Conservation (phyloP, 2,113 vertebrate species). For the Felis chaus region DNA sequence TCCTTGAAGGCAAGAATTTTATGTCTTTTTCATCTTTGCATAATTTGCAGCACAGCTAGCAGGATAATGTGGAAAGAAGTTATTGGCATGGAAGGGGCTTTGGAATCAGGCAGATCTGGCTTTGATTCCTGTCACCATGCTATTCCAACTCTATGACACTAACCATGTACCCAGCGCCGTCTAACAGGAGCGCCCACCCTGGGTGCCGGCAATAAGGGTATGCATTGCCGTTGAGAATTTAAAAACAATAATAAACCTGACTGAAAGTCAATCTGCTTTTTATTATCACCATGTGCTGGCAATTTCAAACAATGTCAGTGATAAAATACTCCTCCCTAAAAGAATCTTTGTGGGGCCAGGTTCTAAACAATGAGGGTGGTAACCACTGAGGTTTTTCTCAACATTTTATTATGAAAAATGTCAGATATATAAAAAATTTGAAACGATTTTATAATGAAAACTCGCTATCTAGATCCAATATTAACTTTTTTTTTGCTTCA, state of each 20-base stretch:
- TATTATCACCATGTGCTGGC: conserved; percentile 58
- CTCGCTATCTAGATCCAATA: background rate
- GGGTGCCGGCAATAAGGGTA: background rate
- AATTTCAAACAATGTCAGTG: conserved; percentile 46
- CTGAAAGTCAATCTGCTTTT: conserved; percentile 53
- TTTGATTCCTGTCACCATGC: conserved; percentile 46
- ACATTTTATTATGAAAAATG: conserved; percentile 32
- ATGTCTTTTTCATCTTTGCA: background rate
- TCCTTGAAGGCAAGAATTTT: conserved; percentile 3
- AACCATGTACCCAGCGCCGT: background rate
- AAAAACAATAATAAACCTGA: conserved; percentile 59
- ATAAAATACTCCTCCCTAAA: conserved; percentile 51
- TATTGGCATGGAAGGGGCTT: background rate
- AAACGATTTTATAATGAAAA: conserved; percentile 7
- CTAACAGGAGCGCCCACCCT: background rate
- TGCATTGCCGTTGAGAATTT: conserved; percentile 41
- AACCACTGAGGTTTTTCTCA: background rate
- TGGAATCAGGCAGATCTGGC: conserved; percentile 22
- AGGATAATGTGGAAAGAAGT: conserved; percentile 8
- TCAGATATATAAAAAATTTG: conserved; percentile 9
- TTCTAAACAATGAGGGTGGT: conserved; percentile 36
- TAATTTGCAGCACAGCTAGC: background rate
- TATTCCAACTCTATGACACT: conserved; percentile 52
- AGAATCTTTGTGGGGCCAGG: conserved; percentile 24
- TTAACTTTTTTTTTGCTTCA: background rate